phyloP scores from a whole-genome alignment of 2,888 invertebrate genomes.

The Mylabris sibirica region DNA sequence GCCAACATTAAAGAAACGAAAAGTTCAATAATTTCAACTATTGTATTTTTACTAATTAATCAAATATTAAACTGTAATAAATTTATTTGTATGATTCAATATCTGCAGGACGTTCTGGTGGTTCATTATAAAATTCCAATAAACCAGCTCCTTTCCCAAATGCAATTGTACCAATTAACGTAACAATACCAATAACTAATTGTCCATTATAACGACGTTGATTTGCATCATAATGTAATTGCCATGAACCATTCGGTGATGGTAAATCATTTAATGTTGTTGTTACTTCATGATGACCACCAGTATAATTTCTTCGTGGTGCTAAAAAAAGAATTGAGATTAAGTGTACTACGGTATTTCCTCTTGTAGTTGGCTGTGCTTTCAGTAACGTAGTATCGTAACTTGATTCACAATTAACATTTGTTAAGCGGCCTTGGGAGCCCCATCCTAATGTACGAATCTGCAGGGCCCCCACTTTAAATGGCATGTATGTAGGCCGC shows the following conservation, averaged over 20 bases:
- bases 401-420: not conserved
- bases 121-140: conserved; percentile 69
- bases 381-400: not conserved
- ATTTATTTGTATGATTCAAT: conserved; percentile 49
- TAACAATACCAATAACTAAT: conserved; percentile 67
- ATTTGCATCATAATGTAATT: conserved; percentile 69
- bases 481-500: too few relatives aligned
- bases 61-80: conserved; percentile 33
- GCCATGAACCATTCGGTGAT: conserved; percentile 80
- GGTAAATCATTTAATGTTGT: conserved; percentile 80
- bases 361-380: too few relatives aligned
- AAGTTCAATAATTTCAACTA: conserved; percentile 44
- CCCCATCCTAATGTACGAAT: too few relatives aligned
- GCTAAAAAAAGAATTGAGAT: conserved; percentile 24
- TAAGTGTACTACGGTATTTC: too few relatives aligned
- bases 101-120: conserved; percentile 62
- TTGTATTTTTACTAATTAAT: not conserved
- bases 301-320: not conserved
- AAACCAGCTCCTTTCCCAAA: conserved; percentile 69
- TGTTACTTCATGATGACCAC: conserved; percentile 26
- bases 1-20: conserved; percentile 74
- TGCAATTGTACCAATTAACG: conserved; percentile 61
- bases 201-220: conserved; percentile 75
- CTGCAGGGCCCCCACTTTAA: too few relatives aligned
- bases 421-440: too few relatives aligned